Evolutionary conservation across 2,888 invertebrate species (phyloP).

Genomic region (Bombylius discolor): DNA sequence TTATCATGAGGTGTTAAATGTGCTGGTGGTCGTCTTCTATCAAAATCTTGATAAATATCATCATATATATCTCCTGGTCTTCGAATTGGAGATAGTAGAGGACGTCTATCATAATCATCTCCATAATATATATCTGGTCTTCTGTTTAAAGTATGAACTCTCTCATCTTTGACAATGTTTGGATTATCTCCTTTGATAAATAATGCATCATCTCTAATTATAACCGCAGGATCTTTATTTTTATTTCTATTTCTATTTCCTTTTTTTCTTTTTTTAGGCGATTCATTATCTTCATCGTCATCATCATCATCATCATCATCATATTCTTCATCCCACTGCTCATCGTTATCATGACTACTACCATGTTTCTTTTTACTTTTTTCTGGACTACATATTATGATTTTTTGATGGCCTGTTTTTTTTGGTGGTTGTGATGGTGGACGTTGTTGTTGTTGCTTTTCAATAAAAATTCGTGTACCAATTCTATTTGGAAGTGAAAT

Average conservation of each 20-base stretch:
- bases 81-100: too few species aligned
- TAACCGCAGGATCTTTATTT: too few species aligned
- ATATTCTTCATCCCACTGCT: not conserved
- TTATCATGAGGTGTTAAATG: too few species aligned
- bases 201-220: too few species aligned
- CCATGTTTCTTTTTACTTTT: not conserved
- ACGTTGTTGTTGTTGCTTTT: not conserved
- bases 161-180: too few species aligned
- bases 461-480: not conserved
- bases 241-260: not conserved
- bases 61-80: too few species aligned
- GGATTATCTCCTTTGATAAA: too few species aligned
- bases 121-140: not conserved
- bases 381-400: not conserved
- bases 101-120: too few species aligned
- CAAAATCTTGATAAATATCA: too few species aligned
- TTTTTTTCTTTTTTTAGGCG: not conserved
- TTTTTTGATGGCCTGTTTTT: not conserved
- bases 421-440: not conserved
- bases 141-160: not conserved
- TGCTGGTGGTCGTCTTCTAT: not conserved
- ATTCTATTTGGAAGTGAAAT: not conserved
- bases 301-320: not conserved
- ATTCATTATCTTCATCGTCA: not conserved
- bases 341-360: not conserved